Evolutionary conservation across 2,797 vertebrate genomes (phyloP).

Genomic region (Microhierax caerulescens): DNA sequence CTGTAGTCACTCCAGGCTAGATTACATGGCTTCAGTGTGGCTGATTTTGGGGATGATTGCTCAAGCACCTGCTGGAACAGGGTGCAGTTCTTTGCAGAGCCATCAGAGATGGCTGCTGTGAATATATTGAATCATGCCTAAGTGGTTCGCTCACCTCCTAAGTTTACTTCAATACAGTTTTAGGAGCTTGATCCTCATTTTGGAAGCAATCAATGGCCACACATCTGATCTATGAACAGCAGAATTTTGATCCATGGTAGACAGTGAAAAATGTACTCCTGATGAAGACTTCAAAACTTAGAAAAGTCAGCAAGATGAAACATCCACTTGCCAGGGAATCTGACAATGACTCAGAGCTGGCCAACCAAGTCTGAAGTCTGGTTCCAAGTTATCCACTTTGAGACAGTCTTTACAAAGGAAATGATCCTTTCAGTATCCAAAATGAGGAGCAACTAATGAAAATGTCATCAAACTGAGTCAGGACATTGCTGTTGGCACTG

Average conservation of each 20-base stretch:
- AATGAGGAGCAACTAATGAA: neutral
- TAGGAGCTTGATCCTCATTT: neutral
- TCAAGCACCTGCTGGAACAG: neutral
- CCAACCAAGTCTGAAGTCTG: neutral
- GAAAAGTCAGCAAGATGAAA: neutral
- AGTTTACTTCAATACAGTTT: neutral
- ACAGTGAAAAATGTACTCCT: neutral
- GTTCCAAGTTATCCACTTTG: neutral
- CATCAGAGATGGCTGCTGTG: neutral
- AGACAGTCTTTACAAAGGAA: neutral
- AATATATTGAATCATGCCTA: neutral
- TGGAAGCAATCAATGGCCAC: neutral
- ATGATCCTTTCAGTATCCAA: neutral
- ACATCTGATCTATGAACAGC: neutral
- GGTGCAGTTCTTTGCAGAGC: neutral
- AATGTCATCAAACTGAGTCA: neutral
- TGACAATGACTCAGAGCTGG: neutral
- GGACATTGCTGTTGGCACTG: neutral
- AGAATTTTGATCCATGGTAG: neutral
- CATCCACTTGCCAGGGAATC: neutral
- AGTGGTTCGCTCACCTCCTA: neutral
- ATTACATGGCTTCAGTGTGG: neutral
- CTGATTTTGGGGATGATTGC: neutral
- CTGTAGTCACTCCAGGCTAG: neutral
- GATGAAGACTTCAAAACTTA: neutral